Evolutionary conservation across 2,113 vertebrate species (phyloP).

Genomic region (Cyanoderma ruficeps): DNA sequence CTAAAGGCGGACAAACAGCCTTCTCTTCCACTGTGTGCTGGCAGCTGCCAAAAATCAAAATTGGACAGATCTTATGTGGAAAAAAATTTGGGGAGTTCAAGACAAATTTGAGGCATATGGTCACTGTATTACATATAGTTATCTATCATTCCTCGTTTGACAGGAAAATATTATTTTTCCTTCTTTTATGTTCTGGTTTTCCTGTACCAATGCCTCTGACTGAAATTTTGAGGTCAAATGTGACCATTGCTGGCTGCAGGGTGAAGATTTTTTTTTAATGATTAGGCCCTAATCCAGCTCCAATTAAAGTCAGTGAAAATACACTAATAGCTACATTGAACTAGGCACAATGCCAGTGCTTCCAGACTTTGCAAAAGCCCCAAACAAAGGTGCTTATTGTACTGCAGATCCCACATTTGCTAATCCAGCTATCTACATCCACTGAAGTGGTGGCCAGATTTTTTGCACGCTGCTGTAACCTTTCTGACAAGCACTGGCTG

Average conservation of each 20-base stretch:
- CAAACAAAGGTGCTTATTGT: conserved; percentile 44
- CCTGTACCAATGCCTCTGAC: background rate
- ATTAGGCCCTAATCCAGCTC: conserved; percentile 42
- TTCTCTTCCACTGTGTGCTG: background rate
- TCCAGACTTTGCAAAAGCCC: conserved; percentile 19
- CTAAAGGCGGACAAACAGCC: conserved; percentile 37
- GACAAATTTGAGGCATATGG: conserved; percentile 27
- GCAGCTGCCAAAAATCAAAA: conserved; percentile 45
- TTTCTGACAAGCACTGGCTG: background rate
- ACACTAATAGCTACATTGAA: conserved; percentile 21
- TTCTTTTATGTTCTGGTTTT: background rate
- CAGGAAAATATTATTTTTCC: background rate
- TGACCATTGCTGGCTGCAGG: background rate
- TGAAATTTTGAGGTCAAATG: conserved; percentile 31
- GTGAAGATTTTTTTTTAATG: conserved; percentile 25
- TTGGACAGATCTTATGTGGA: background rate
- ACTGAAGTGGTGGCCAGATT: background rate
- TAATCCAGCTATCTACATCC: background rate
- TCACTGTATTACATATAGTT: background rate
- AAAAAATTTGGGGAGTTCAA: background rate
- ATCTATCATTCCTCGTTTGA: background rate
- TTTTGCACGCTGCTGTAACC: background rate
- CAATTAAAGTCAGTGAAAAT: conserved; percentile 57
- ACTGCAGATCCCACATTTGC: background rate
- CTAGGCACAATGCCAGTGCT: background rate